Percentiles rank a stretch among this genome's conserved stretches.
phyloP scores from a whole-genome alignment of 2,113 vertebrate species.

The Beaufortia kweichowensis region DNA sequence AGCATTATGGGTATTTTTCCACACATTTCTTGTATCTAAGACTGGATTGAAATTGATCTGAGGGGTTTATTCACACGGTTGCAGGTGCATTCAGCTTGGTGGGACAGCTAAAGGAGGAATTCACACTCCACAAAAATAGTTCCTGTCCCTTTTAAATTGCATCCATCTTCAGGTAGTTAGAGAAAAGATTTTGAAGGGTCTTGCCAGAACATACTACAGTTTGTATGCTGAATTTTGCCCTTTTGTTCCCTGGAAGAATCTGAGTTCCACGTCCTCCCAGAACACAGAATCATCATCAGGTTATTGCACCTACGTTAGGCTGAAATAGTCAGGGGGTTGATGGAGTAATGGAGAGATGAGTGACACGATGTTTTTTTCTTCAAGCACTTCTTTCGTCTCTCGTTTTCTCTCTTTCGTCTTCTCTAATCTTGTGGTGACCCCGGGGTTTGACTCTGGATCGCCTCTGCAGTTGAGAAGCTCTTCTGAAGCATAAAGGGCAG shows the following conservation, averaged over 20 bases:
- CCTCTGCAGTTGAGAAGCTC: conserved; percentile 49
- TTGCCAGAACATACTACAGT: conserved; percentile 23
- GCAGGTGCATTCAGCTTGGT: conserved; percentile 31
- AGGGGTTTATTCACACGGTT: background rate
- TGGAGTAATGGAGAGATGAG: conserved; percentile 33
- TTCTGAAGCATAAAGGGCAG: conserved; percentile 57
- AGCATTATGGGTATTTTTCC: conserved; percentile 41
- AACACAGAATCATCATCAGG: background rate
- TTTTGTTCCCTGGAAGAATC: conserved; percentile 33
- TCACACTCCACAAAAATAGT: conserved; percentile 14
- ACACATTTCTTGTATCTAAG: conserved; percentile 38
- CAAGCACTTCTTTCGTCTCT: conserved; percentile 39
- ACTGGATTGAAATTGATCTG: background rate
- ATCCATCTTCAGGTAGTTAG: conserved; percentile 9
- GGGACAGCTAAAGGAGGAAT: background rate
- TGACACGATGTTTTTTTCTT: conserved; percentile 32
- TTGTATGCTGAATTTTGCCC: conserved; percentile 28
- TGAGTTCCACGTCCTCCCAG: conserved; percentile 18
- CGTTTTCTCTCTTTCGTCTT: conserved; percentile 53
- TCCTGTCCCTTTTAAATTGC: conserved; percentile 19
- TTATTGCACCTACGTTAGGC: conserved; percentile 22
- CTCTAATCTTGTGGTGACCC: conserved; percentile 54
- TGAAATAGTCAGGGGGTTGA: conserved; percentile 31
- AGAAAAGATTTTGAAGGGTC: background rate
- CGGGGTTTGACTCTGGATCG: conserved; percentile 52